Conservation (phyloP, 2,113 vertebrate genomes). For the Misgurnus anguillicaudatus region DNA sequence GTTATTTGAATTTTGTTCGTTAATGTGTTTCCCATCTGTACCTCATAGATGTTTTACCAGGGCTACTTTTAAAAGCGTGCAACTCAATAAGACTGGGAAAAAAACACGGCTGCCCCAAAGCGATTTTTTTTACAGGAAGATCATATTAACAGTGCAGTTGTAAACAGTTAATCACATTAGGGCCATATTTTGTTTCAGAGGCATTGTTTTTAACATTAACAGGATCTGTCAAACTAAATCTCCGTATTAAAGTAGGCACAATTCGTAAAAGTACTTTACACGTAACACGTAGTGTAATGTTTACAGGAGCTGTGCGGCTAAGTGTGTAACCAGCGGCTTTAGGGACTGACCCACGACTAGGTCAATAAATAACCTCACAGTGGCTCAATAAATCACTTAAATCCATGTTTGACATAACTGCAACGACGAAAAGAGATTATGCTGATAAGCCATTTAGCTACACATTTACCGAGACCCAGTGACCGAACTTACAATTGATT, state of each 20-base stretch:
- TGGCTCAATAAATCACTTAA: slow-evolving; percentile 52
- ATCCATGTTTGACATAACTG: slow-evolving; percentile 49
- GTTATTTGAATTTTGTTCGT: not conserved
- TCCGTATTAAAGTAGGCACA: not conserved
- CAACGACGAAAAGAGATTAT: slow-evolving; percentile 47
- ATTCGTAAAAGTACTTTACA: not conserved
- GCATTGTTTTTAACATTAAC: slow-evolving; percentile 21
- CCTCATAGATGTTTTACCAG: slow-evolving; percentile 16
- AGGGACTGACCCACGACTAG: slow-evolving; percentile 33
- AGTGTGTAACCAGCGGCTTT: slow-evolving; percentile 7
- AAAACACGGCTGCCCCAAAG: slow-evolving; percentile 9
- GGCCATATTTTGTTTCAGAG: slow-evolving; percentile 2
- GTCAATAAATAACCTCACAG: slow-evolving; percentile 43
- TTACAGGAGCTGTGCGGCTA: slow-evolving; percentile 17
- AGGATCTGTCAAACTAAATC: not conserved
- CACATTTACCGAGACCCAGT: slow-evolving; percentile 33
- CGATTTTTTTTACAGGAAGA: not conserved
- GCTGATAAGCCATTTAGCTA: slow-evolving; percentile 48
- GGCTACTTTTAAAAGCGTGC: slow-evolving; percentile 11
- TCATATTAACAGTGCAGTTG: slow-evolving; percentile 28
- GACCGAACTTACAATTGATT: slow-evolving; percentile 45
- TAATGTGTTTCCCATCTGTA: not conserved
- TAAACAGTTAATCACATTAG: slow-evolving; percentile 9
- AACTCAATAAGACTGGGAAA: slow-evolving; percentile 31
- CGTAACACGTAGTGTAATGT: slow-evolving; percentile 9